These are phyloP conservation scores for Ptychochromis oligacanthus DNA, from an alignment of 2,113 vertebrate genomes.

Conservation along the genomic window DNA sequence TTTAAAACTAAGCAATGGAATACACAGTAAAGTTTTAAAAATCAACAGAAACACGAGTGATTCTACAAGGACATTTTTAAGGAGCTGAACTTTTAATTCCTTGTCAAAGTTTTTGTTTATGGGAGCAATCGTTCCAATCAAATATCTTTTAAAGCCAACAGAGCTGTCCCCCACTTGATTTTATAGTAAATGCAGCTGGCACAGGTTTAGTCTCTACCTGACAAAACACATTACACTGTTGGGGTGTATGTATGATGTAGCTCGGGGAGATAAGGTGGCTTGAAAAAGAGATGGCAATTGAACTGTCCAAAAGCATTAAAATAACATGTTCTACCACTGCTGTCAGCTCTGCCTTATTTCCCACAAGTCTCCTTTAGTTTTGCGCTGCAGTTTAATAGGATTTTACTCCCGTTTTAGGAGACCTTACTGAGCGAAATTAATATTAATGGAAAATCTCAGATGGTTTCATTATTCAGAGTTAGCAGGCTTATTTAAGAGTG, in stretches of 20 bases:
- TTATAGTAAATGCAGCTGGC: slow-evolving; percentile 12
- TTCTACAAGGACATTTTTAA: background rate
- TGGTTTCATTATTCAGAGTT: slow-evolving; percentile 17
- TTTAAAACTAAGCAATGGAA: background rate
- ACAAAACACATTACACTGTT: slow-evolving; percentile 33
- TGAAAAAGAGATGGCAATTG: slow-evolving; percentile 42
- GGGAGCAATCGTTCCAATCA: background rate
- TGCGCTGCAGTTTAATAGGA: slow-evolving; percentile 32
- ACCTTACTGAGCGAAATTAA: slow-evolving; percentile 34
- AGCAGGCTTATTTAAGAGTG: slow-evolving; percentile 6
- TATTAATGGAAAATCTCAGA: slow-evolving; percentile 35
- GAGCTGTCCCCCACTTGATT: background rate
- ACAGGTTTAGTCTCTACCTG: slow-evolving; percentile 22
- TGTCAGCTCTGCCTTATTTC: slow-evolving; percentile 54
- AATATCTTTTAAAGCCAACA: background rate
- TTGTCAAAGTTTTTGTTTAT: background rate
- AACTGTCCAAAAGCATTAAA: slow-evolving; percentile 61
- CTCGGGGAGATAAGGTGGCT: slow-evolving; percentile 2
- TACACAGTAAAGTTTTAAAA: background rate
- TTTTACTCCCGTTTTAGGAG: slow-evolving; percentile 39
- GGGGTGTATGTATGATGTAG: slow-evolving; percentile 23
- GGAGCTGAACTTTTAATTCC: background rate
- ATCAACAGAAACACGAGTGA: background rate
- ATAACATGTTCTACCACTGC: slow-evolving; percentile 38
- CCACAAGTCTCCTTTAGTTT: slow-evolving; percentile 49